Base-by-base conservation (phyloP, 2,113 vertebrate species). In the Lutjanus erythropterus region DNA sequence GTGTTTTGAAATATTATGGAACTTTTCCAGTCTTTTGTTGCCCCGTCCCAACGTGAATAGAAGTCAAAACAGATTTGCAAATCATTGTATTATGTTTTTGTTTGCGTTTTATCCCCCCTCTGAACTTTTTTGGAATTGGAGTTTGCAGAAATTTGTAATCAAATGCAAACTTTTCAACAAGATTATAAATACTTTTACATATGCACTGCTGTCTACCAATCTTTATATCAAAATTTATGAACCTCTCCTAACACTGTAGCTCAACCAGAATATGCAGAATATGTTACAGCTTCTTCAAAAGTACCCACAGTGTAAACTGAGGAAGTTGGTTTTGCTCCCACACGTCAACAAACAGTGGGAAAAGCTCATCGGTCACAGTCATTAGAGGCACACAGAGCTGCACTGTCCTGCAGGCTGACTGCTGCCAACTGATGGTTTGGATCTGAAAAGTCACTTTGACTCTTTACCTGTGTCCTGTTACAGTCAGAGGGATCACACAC, bases 271-370 rank as follows among this genome's bases (percentile, higher is more conserved):
- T 37, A 16, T 14, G 15, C n/a, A 33, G 18, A 61, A 8, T 12
- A 25, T 27, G 23, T 55, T 10, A 3, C 16, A 50, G 29, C 35
- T 18, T 31, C 62, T 27, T 27, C 7, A 23, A 1, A 16, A 19
- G 47, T 64, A 9, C 61, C 46, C 39, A 11, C 42, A 42, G 41
- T 76, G 47, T 46, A 56, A 88, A 53, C 59, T 0, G 42, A 66
- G 71, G 68, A 78, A 86, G 81, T 83, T 72, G 60, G 3, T 77
- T 84, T 83, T 85, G 31, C 77, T 81, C 85, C 90, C 84, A 91
- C 89, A 68, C 35, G 37, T 87, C 19, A 35, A 50, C 70, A 81
- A 89, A 90, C 66, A 78, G 72, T 67, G 60, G 50, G 68, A 56
- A 62, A 69, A 42, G 27, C 62, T 81, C 52, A 62, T 69, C 27